A percentile compares a stretch with the other conserved stretches of the same genome.
phyloP scores from a whole-genome alignment of 2,113 vertebrate species.

The Galeopterus variegatus region DNA sequence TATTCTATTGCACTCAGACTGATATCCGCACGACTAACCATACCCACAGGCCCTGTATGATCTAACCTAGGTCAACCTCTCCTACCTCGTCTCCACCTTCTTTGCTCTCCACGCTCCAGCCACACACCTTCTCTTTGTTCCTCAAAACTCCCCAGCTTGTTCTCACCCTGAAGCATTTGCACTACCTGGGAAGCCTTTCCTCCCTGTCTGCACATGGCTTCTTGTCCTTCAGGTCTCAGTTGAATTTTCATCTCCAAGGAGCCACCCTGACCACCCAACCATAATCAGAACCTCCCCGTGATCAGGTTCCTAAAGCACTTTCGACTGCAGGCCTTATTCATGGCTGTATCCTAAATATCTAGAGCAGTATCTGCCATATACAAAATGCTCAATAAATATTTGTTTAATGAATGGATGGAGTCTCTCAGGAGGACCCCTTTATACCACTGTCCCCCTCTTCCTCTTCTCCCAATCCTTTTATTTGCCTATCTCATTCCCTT shows the following conservation, averaged over 20 bases:
- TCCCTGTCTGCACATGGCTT: rapidly evolving
- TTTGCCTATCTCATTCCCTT: background rate
- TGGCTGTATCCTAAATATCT: background rate
- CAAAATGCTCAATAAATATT: background rate
- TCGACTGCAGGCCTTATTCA: background rate
- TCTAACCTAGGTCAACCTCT: background rate
- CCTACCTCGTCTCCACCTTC: background rate
- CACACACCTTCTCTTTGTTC: background rate
- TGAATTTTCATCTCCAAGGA: background rate
- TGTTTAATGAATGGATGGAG: background rate
- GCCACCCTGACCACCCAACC: background rate
- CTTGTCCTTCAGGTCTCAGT: too few relatives aligned
- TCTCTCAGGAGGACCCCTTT: background rate
- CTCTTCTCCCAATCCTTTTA: background rate
- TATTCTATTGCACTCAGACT: background rate
- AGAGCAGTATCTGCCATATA: background rate
- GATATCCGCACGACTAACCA: background rate
- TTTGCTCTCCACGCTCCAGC: background rate
- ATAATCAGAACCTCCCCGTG: background rate
- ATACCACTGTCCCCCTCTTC: background rate
- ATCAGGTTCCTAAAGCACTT: background rate
- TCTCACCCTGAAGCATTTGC: background rate
- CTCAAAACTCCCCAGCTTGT: background rate
- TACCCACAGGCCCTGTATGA: background rate
- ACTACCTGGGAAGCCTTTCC: background rate